These are phyloP conservation scores for Seira musarum DNA, from an alignment of 2,888 invertebrate species.

Conservation along the genomic window DNA sequence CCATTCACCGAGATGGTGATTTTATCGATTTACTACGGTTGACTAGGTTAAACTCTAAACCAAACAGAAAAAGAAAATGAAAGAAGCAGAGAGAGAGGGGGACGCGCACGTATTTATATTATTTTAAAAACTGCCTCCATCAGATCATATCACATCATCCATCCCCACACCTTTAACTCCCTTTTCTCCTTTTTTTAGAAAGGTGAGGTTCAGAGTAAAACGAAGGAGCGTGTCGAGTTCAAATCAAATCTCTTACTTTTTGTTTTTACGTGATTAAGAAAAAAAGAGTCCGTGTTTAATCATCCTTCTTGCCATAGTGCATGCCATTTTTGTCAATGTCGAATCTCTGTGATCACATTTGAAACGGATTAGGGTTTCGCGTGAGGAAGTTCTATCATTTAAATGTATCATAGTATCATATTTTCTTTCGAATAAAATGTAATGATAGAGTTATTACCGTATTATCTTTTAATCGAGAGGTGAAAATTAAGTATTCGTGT, in stretches of 20 bases:
- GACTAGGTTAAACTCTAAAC: neutral
- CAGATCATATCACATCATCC: neutral
- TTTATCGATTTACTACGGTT: neutral
- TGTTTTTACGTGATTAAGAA: neutral
- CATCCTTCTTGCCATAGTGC: neutral
- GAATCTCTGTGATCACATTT: too few relatives aligned
- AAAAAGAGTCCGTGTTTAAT: neutral
- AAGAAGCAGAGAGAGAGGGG: neutral
- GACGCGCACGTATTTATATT: neutral
- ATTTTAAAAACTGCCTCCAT: neutral
- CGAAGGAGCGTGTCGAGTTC: conserved; percentile 1
- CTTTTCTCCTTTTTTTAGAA: neutral
- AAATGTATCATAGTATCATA: neutral
- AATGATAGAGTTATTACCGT: neutral
- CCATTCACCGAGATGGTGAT: neutral
- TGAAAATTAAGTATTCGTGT: neutral
- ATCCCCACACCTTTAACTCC: neutral
- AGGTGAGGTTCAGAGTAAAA: neutral
- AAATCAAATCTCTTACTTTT: neutral
- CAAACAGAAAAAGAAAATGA: conserved; percentile 14
- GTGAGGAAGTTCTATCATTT: conserved; percentile 6
- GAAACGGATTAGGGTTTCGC: neutral
- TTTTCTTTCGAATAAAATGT: neutral
- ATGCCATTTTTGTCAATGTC: too few relatives aligned
- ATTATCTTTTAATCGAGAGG: conserved; percentile 1